phyloP scores from a whole-genome alignment of 2,113 vertebrate species.

The Podocnemis expansa region DNA sequence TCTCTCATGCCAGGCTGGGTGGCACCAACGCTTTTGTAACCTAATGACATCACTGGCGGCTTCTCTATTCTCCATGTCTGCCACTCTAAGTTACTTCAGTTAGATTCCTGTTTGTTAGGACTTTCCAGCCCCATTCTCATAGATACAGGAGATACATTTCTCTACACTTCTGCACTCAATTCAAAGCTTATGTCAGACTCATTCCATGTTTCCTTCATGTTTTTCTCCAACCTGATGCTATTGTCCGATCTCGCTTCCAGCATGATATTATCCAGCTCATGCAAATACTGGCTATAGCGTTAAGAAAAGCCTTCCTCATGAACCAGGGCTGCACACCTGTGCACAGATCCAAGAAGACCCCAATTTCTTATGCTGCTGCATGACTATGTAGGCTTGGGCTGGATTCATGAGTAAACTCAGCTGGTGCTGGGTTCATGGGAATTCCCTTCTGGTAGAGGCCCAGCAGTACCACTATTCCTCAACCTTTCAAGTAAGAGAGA shows the following conservation, averaged over 20 bases:
- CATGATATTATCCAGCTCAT: not conserved
- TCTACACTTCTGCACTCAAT: not conserved
- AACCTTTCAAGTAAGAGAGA: not conserved
- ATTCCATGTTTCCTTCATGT: not conserved
- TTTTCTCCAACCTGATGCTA: not conserved
- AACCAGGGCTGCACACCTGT: not conserved
- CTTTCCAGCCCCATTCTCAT: not conserved
- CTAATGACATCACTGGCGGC: rapidly evolving
- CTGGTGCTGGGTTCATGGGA: not conserved
- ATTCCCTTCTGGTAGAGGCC: not conserved
- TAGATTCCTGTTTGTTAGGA: rapidly evolving
- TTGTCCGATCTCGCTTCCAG: not conserved
- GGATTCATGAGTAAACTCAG: not conserved
- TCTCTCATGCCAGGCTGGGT: rapidly evolving
- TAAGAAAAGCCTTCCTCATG: not conserved
- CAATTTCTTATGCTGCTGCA: not conserved
- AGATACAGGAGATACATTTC: not conserved
- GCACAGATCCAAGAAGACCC: not conserved
- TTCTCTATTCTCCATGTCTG: not conserved
- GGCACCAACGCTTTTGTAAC: rapidly evolving
- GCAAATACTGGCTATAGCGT: not conserved
- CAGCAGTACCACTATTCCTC: not conserved
- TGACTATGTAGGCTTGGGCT: rapidly evolving
- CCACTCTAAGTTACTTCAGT: rapidly evolving
- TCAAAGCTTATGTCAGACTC: not conserved